These are phyloP conservation scores for Pelvicachromis taeniatus DNA, from an alignment of 2,113 vertebrate genomes.

Conservation along the genomic window DNA sequence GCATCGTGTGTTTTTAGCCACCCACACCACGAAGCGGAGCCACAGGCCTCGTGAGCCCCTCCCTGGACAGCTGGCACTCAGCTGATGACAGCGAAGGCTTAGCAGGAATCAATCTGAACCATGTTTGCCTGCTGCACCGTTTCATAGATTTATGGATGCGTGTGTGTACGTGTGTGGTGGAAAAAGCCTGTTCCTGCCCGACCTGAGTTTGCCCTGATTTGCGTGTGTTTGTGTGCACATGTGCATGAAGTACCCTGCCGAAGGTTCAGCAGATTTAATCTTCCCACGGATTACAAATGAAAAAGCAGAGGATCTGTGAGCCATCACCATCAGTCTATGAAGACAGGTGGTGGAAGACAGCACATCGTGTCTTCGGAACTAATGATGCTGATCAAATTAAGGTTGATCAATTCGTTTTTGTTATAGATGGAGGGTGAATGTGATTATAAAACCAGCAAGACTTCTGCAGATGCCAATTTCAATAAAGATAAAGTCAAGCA, in stretches of 20 bases:
- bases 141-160: constrained; percentile 10
- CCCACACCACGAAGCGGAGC: constrained; percentile 32
- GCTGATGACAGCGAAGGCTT: constrained; percentile 63
- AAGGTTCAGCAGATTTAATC: constrained; percentile 32
- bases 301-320: constrained; percentile 26
- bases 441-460: constrained; percentile 3
- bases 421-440: not conserved
- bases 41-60: constrained; percentile 17
- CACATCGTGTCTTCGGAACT: not conserved
- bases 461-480: not conserved
- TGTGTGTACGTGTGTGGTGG: not conserved
- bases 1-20: constrained; percentile 18
- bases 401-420: constrained; percentile 25
- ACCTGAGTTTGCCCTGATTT: not conserved
- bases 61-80: constrained; percentile 69
- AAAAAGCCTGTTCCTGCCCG: constrained; percentile 10
- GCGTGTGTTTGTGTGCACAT: not conserved
- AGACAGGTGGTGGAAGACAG: constrained; percentile 16
- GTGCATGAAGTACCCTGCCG: not conserved
- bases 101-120: constrained; percentile 54
- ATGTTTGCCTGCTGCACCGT: constrained; percentile 27
- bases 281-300: constrained; percentile 28
- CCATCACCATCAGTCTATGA: constrained; percentile 2
- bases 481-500: not conserved
- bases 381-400: constrained; percentile 24